phyloP scores from a whole-genome alignment of 2,797 vertebrate species.

The Melanotaenia maccullochi region DNA sequence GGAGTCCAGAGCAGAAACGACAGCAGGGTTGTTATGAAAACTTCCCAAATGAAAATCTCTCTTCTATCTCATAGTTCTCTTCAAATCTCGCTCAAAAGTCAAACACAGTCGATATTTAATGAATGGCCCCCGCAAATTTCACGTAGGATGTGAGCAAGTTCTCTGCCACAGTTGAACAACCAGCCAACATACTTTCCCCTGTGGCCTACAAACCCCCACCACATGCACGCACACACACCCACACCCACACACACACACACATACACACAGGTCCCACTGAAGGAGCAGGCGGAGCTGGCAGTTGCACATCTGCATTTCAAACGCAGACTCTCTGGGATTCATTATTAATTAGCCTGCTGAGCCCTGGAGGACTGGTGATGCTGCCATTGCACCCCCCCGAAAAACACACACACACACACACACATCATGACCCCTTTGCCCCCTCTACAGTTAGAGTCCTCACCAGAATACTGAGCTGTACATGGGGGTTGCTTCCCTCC shows the following conservation, averaged over 20 bases:
- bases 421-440: conserved; percentile 66
- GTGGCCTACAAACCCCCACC: conserved; percentile 18
- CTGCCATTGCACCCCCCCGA: conserved; percentile 60
- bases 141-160: conserved; percentile 46
- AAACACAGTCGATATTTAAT: conserved; percentile 21
- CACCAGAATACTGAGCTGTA: conserved; percentile 67
- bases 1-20: conserved; percentile 8
- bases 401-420: conserved; percentile 27
- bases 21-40: conserved; percentile 16
- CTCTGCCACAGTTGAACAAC: conserved; percentile 57
- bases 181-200: conserved; percentile 58
- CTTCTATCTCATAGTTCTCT: not conserved
- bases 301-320: conserved; percentile 99
- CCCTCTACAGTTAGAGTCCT: conserved; percentile 67
- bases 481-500: conserved; percentile 30
- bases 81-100: conserved; percentile 19
- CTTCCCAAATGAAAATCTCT: conserved; percentile 13
- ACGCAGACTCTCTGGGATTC: conserved; percentile 97
- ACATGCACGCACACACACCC: conserved; percentile 23
- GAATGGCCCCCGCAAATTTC: conserved; percentile 29
- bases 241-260: conserved; percentile 28
- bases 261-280: conserved; percentile 82
- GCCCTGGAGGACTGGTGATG: conserved; percentile 95
- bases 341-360: conserved; percentile 99
- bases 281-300: conserved; percentile 91